Evolutionary conservation across 2,888 invertebrate species (phyloP).

Genomic region (Elmis aenea): DNA sequence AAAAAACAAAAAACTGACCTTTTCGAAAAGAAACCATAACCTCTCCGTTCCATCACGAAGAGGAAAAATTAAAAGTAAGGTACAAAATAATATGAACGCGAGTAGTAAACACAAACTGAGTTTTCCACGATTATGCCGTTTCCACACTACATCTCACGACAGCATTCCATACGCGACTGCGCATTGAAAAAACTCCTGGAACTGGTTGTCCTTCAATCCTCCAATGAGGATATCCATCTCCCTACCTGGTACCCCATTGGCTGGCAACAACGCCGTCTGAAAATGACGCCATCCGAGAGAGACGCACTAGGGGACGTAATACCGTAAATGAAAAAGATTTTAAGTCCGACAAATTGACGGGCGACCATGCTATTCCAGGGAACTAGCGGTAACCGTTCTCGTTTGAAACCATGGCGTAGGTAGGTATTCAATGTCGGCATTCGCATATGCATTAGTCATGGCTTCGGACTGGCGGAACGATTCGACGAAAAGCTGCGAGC

Average conservation of each 20-base stretch:
- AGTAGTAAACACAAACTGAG: slow-evolving; percentile 21
- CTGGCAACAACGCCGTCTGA: slow-evolving; percentile 23
- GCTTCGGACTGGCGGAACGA: slow-evolving; percentile 12
- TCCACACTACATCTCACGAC: slow-evolving; percentile 23
- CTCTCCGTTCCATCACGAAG: slow-evolving; percentile 65
- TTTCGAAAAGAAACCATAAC: slow-evolving; percentile 76
- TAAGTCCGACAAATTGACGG: slow-evolving; percentile 34
- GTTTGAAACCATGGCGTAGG: slow-evolving; percentile 14
- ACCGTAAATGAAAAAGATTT: slow-evolving; percentile 26
- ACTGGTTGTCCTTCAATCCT: slow-evolving; percentile 40
- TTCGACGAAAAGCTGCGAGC: too few species aligned
- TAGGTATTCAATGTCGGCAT: slow-evolving; percentile 20
- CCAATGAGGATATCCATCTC: slow-evolving; percentile 36
- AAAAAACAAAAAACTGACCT: slow-evolving; percentile 63
- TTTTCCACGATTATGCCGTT: slow-evolving; percentile 19
- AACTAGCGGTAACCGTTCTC: background rate
- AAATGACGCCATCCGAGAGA: slow-evolving; percentile 31
- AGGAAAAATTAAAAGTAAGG: slow-evolving; percentile 6
- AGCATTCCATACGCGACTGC: slow-evolving; percentile 30
- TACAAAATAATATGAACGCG: slow-evolving; percentile 15
- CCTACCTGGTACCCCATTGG: slow-evolving; percentile 40
- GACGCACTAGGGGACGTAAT: slow-evolving; percentile 19
- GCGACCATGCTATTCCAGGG: slow-evolving; percentile 40
- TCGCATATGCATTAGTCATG: slow-evolving; percentile 22
- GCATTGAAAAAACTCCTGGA: slow-evolving; percentile 28